Conservation (phyloP, 2,888 invertebrate genomes). For the Tineola bisselliella region DNA sequence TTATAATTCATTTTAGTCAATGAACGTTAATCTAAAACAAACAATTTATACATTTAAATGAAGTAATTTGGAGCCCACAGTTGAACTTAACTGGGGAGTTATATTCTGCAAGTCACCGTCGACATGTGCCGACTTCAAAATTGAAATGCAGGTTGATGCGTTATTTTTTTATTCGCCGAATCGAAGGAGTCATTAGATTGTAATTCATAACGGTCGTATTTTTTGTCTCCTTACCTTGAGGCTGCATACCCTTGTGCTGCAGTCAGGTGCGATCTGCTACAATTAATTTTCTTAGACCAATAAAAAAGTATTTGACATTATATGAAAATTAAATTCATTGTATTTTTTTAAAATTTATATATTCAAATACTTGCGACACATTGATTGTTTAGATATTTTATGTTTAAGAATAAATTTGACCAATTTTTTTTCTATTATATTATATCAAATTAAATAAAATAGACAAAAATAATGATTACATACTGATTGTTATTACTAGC, state of each 20-base stretch:
- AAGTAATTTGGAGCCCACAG: background rate
- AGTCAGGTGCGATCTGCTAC: slow-evolving; percentile 13
- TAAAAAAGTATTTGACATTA: no score
- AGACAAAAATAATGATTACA: no score
- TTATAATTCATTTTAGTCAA: no score
- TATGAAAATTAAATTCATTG: no score
- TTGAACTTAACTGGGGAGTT: background rate
- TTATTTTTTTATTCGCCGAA: slow-evolving; percentile 44
- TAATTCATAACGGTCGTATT: slow-evolving; percentile 53
- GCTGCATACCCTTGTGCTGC: slow-evolving; percentile 17
- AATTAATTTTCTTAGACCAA: slow-evolving; percentile 2
- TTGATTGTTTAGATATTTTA: no score
- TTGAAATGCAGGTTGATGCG: slow-evolving; percentile 42
- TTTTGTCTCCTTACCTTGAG: slow-evolving; percentile 32
- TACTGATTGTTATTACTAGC: no score
- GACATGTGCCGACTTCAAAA: slow-evolving; percentile 57
- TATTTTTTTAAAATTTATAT: no score
- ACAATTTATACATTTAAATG: background rate
- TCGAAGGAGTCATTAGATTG: slow-evolving; percentile 55
- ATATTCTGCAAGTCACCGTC: slow-evolving; percentile 50
- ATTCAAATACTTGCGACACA: no score
- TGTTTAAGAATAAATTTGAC: no score
- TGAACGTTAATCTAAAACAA: background rate
- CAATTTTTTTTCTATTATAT: no score
- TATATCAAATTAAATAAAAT: no score